Base-by-base conservation (phyloP, 2,888 invertebrate genomes). In the Drosophila subsilvestris region DNA sequence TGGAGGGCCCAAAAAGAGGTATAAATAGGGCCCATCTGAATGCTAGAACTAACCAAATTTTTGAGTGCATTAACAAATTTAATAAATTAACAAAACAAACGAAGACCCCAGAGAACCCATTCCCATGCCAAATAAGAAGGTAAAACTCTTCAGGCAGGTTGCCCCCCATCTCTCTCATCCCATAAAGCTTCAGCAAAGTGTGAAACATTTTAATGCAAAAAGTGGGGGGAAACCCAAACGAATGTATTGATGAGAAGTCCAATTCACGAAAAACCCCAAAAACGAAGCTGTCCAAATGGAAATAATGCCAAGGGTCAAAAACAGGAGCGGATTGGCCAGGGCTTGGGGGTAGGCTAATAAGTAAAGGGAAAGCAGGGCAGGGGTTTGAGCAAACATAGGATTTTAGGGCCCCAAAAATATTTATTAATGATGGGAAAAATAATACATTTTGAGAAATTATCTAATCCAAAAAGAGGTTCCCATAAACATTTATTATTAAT, bases 111-210 rank as follows among this genome's bases (percentile, higher is more conserved):
- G 37, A 14, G 14, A 14, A 0, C 37, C 37, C 6, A 6, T 6
- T 2, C 2, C 37, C 37, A 12, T 12, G 3, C 32, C 4, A 5
- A 32, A 3, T 27, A 9, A 63, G 17, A 56, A 71, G 49, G 22
- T 18, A 45, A 43, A 60, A 50, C 27, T 67, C 48, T 59, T 51
- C 22, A 22, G 48, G 27, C 55, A 59, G 57, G 25, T 1, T 4
- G 22, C 22, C 25, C 6, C 6, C 3, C 56, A 47, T 37, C n/a
- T n/a, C n/a, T n/a, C n/a, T n/a, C n/a, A n/a, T 6, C 25, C 42
- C 47, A 53, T 59, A 54, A 70, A 65, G 69, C 74, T 44, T 50
- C 74, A 75, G 63, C 51, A 74, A 73, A 74, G 75, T 79, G 78
- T 82, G 59, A 82, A 37, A 74, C 72, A 63, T 62, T 57, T 67